These are phyloP conservation scores for Oriolus oriolus DNA, from an alignment of 2,113 vertebrate genomes.

Conservation along the genomic window DNA sequence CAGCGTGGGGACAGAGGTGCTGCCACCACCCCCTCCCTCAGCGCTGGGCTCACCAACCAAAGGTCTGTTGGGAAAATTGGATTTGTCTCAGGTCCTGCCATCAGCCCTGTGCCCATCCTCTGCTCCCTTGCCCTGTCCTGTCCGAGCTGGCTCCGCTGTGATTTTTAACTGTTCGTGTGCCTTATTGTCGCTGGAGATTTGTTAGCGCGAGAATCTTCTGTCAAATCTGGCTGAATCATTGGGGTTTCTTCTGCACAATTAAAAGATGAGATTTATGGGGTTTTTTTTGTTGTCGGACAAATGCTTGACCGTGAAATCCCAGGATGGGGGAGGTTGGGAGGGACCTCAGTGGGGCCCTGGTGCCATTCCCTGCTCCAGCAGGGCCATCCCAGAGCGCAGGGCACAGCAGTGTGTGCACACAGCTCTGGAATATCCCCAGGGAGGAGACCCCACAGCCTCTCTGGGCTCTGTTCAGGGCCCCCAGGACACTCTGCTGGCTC, in stretches of 20 bases:
- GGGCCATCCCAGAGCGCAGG: not conserved
- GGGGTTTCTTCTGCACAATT: constrained; percentile 2
- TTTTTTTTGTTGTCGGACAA: not conserved
- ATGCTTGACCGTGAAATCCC: not conserved
- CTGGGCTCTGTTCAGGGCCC: not conserved
- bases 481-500: not conserved
- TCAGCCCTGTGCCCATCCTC: not conserved
- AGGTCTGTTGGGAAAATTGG: not conserved
- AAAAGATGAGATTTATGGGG: not conserved
- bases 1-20: not conserved
- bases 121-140: not conserved
- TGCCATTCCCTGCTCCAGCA: not conserved
- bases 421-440: not conserved
- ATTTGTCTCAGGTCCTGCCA: not conserved
- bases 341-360: not conserved
- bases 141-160: not conserved
- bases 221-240: not conserved
- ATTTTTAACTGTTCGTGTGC: not conserved
- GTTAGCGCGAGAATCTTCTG: not conserved
- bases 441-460: not conserved
- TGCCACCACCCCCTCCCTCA: not conserved
- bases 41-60: not conserved
- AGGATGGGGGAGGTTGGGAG: not conserved
- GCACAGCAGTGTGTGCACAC: not conserved
- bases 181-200: not conserved